phyloP scores from a whole-genome alignment of 2,888 invertebrate species.

The Zele albiditarsus region DNA sequence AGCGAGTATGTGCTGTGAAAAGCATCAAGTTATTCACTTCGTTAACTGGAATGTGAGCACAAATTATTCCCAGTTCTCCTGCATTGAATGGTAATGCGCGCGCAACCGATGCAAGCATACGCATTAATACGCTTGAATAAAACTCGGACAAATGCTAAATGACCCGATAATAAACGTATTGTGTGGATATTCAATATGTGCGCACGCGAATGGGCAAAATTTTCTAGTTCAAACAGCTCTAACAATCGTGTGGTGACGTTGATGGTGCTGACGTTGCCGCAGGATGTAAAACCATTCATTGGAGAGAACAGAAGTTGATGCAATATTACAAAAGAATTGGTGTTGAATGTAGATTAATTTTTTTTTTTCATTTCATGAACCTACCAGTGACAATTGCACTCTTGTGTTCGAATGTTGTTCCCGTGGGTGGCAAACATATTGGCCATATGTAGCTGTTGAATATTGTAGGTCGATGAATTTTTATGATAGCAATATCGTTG shows the following conservation, averaged over 20 bases:
- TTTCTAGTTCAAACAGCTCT: neutral
- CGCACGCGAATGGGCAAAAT: neutral
- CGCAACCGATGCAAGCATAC: neutral
- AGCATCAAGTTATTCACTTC: slow-evolving; percentile 32
- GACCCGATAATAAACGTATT: slow-evolving; percentile 23
- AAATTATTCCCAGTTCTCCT: slow-evolving; percentile 32
- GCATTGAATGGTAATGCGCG: neutral
- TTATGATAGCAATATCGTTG: slow-evolving; percentile 86
- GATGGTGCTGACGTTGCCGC: neutral
- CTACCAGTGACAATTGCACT: slow-evolving; percentile 80
- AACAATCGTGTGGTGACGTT: slow-evolving; percentile 1
- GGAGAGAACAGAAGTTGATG: neutral
- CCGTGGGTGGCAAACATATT: slow-evolving; percentile 84
- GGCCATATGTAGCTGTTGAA: slow-evolving; percentile 90
- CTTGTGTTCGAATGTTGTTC: slow-evolving; percentile 77
- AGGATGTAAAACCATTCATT: neutral
- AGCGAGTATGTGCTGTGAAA: neutral
- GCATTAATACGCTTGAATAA: slow-evolving; percentile 12
- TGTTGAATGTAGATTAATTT: neutral
- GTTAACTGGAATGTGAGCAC: slow-evolving; percentile 36
- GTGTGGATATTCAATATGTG: slow-evolving; percentile 4
- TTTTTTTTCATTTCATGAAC: neutral
- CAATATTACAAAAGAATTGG: no score
- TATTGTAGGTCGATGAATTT: slow-evolving; percentile 78
- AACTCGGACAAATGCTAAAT: slow-evolving; percentile 38